Base-by-base conservation (phyloP, 2,113 vertebrate species). In the Picathartes gymnocephalus region DNA sequence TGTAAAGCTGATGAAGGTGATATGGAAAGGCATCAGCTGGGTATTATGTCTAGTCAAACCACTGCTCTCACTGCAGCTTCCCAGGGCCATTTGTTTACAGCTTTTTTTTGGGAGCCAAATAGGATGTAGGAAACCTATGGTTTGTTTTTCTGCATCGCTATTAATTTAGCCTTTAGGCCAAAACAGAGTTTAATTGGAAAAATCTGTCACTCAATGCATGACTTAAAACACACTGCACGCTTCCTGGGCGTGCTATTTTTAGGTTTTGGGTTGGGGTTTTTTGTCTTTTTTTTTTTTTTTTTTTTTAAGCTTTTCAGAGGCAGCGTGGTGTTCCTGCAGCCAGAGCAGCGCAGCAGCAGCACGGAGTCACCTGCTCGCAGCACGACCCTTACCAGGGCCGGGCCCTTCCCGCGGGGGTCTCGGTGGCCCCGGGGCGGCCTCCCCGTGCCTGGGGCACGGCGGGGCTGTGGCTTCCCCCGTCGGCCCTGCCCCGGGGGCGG, bases 21-120 rank as follows among this genome's bases (percentile, higher is more conserved):
- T 5, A 16, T 10, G 56, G 51, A 31, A 78, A 25, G 2, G 16
- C 0, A 0, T 7, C 57, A 33, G 62, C 45, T 44, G 44, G 30
- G 2, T 20, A 13, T 9, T 1, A 2, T 10, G 2, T 25, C 44
- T 10, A 4, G 54, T n/a, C 14, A 6, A 31, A 7, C 25, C 9
- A 1, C 8, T 4, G n/a, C 47, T 56, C 73, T 4, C 17, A 0
- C 18, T 71, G 86, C 68, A 44, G 44, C 50, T 44, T 81, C 18
- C 9, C 23, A 1, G 19, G 20, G 62, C 31, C 7, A 4, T 20
- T 33, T 33, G 30, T 20, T 17, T 45, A 4, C 11, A 33, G 31
- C 1, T 15, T 45, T 35, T 42, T 24, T 25, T 30, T 7, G 33
- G 13, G 15, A 57, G 57, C 23, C 44, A 13, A 23, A 37, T 16